These are phyloP conservation scores for Probaryconus sp. DNA, from an alignment of 1,140 invertebrate species.

Conservation along the genomic window DNA sequence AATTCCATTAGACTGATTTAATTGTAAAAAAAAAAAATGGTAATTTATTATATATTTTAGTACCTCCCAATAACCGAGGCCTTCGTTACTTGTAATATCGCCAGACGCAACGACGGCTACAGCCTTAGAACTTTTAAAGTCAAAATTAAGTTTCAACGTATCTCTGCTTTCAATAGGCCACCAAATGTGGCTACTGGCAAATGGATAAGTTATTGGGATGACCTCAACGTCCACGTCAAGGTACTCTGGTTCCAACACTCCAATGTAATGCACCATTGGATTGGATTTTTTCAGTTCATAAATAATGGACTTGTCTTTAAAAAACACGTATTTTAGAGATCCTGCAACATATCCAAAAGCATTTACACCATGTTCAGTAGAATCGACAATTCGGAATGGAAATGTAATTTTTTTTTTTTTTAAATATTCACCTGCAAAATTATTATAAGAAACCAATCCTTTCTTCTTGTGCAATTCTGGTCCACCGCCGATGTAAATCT, in stretches of 20 bases:
- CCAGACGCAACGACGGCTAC: slow-evolving; percentile 91
- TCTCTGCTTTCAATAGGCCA: slow-evolving; percentile 86
- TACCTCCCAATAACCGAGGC: slow-evolving; percentile 93
- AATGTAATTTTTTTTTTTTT: too few species aligned
- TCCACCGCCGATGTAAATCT: slow-evolving; percentile 93
- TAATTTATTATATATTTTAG: too few species aligned
- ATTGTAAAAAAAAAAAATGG: too few species aligned
- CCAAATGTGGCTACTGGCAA: slow-evolving; percentile 91
- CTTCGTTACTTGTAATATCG: slow-evolving; percentile 84
- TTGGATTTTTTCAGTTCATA: slow-evolving; percentile 90
- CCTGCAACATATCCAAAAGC: slow-evolving; percentile 78
- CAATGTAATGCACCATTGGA: slow-evolving; percentile 89
- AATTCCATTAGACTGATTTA: not conserved
- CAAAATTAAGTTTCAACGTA: slow-evolving; percentile 88
- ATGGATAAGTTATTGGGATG: slow-evolving; percentile 95
- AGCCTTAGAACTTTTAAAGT: slow-evolving; percentile 91
- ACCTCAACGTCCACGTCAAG: slow-evolving; percentile 90
- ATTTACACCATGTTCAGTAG: too few species aligned
- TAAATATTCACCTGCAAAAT: slow-evolving; percentile 79
- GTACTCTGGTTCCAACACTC: slow-evolving; percentile 89
- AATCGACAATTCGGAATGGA: too few species aligned
- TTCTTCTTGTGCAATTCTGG: slow-evolving; percentile 88
- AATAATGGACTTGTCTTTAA: slow-evolving; percentile 93
- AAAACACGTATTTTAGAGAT: slow-evolving; percentile 93
- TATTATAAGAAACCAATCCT: slow-evolving; percentile 85